Percentiles rank a stretch among this genome's conserved stretches.
phyloP scores from a whole-genome alignment of 1,140 invertebrate genomes.

The Phortica variegata region DNA sequence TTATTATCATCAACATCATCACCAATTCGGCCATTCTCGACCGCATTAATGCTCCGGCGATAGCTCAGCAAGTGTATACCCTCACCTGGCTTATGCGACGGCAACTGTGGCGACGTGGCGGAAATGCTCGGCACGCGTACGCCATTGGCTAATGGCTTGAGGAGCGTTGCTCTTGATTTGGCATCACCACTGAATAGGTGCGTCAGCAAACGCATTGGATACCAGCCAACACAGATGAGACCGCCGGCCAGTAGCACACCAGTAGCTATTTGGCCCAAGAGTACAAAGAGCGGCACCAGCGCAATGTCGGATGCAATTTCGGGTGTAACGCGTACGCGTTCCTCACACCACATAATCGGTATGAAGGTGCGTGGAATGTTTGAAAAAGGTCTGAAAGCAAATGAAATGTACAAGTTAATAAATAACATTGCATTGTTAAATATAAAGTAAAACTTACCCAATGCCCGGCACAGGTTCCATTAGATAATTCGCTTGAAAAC shows the following conservation, averaged over 20 bases:
- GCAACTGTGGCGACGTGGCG: slow-evolving; percentile 9
- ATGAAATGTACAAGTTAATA: slow-evolving; percentile 20
- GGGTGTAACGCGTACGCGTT: slow-evolving; percentile 64
- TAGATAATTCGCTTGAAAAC: slow-evolving; percentile 76
- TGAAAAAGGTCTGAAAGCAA: slow-evolving; percentile 63
- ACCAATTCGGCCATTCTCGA: background rate
- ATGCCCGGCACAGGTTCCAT: slow-evolving; percentile 65
- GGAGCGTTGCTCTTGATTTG: slow-evolving; percentile 33
- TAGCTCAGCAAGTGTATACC: slow-evolving; percentile 39
- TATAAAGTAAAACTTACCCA: slow-evolving; percentile 60
- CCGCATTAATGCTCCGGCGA: slow-evolving; percentile 10
- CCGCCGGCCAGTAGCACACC: slow-evolving; percentile 42
- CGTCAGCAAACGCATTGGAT: slow-evolving; percentile 41
- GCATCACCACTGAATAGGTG: slow-evolving; percentile 41
- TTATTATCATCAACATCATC: slow-evolving; percentile 10
- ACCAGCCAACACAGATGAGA: slow-evolving; percentile 48
- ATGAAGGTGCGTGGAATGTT: slow-evolving; percentile 70
- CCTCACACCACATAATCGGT: slow-evolving; percentile 76
- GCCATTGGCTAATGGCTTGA: slow-evolving; percentile 33
- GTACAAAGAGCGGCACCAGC: slow-evolving; percentile 39
- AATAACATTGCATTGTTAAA: background rate
- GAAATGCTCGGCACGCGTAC: slow-evolving; percentile 2
- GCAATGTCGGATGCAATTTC: slow-evolving; percentile 57
- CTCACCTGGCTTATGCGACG: slow-evolving; percentile 25
- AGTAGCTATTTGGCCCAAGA: slow-evolving; percentile 44